phyloP scores from a whole-genome alignment of 2,888 invertebrate species.

The Crocallis elinguaria region DNA sequence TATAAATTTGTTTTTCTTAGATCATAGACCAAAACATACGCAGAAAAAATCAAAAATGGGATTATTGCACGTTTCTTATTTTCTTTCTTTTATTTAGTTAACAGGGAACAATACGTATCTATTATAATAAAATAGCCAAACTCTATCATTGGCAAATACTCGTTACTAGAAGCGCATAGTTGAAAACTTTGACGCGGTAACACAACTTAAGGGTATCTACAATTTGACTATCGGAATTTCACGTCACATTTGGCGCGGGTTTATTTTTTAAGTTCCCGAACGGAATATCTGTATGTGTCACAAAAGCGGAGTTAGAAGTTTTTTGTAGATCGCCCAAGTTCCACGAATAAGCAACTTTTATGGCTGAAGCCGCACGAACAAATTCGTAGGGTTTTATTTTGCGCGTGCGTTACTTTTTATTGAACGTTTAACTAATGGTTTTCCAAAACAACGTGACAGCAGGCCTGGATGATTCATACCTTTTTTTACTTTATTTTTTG shows the following conservation, averaged over 20 bases:
- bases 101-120: conserved; percentile 18
- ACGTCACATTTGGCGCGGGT: conserved; percentile 39
- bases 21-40: too few species aligned
- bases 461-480: conserved; percentile 62
- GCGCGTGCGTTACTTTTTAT: conserved; percentile 60
- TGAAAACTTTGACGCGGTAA: conserved; percentile 33
- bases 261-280: conserved; percentile 51
- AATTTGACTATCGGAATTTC: conserved; percentile 39
- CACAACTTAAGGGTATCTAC: conserved; percentile 25
- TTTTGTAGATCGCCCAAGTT: conserved; percentile 55
- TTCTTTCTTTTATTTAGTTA: too few species aligned
- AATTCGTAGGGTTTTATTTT: conserved; percentile 60
- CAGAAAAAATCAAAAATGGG: too few species aligned
- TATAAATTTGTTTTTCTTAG: too few species aligned
- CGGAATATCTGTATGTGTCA: conserved; percentile 49
- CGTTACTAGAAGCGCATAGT: conserved; percentile 23
- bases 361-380: conserved; percentile 51
- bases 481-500: conserved; percentile 45
- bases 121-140: conserved; percentile 26
- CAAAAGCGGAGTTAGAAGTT: conserved; percentile 54
- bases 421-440: conserved; percentile 70
- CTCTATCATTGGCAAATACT: conserved; percentile 15
- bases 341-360: conserved; percentile 56
- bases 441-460: conserved; percentile 66
- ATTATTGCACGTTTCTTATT: too few species aligned